Percentiles rank a stretch among this genome's conserved stretches.
Evolutionary conservation across 2,113 vertebrate genomes (phyloP).

Genomic region (Sterna hirundo): DNA sequence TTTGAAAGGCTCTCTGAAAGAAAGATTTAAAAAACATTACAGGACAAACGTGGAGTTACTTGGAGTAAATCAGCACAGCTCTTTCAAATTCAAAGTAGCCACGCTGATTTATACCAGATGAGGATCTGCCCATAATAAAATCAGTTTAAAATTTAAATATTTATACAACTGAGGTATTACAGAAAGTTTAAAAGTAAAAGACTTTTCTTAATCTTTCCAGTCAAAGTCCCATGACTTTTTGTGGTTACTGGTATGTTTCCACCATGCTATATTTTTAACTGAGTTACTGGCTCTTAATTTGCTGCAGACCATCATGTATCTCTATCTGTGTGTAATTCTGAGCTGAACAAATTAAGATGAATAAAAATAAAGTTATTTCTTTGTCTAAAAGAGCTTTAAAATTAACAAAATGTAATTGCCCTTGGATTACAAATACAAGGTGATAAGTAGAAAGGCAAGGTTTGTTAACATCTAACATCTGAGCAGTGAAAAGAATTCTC

Average conservation of each 20-base stretch:
- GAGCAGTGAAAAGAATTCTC: background rate
- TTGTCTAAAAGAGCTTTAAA: background rate
- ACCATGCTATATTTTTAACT: background rate
- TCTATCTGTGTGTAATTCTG: background rate
- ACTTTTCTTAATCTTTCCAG: constrained; percentile 14
- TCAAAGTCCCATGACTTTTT: background rate
- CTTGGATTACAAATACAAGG: background rate
- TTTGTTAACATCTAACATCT: background rate
- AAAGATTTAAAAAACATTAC: background rate
- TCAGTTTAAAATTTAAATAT: constrained; percentile 52
- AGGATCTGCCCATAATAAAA: constrained; percentile 31
- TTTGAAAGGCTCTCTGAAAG: background rate
- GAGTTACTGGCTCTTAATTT: background rate
- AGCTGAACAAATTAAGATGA: background rate
- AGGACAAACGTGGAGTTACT: background rate
- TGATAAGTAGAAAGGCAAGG: background rate
- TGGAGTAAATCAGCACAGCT: background rate
- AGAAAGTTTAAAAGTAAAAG: constrained; percentile 27
- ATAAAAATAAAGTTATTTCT: background rate
- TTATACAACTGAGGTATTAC: constrained; percentile 29
- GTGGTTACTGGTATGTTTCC: constrained; percentile 5
- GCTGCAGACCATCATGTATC: background rate
- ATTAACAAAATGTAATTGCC: background rate
- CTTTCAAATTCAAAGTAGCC: constrained; percentile 39
- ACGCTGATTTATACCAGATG: constrained; percentile 50